Evolutionary conservation across 2,888 invertebrate genomes (phyloP).

Genomic region (Lycaena phlaeas): DNA sequence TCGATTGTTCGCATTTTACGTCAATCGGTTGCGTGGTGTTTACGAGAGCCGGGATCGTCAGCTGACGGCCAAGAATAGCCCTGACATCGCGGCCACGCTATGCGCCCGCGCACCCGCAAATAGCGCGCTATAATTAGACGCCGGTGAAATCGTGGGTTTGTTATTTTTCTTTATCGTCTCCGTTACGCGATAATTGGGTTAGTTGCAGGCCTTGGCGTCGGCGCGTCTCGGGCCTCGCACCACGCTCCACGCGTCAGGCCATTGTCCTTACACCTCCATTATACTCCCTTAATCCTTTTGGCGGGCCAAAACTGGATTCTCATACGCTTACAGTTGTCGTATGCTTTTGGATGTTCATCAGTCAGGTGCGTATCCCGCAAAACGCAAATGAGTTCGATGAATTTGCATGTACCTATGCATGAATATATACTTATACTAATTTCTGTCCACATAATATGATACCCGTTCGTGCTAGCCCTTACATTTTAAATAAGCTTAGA

Average conservation of each 20-base stretch:
- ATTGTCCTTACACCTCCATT: conserved; percentile 36
- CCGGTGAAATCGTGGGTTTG: conserved; percentile 73
- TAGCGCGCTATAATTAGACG: conserved; percentile 69
- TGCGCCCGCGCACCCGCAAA: conserved; percentile 71
- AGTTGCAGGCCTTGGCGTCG: conserved; percentile 68
- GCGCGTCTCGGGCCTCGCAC: conserved; percentile 51
- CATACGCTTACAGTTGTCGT: too few species aligned
- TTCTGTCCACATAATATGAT: too few species aligned
- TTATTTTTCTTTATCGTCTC: conserved; percentile 73
- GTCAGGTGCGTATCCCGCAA: too few species aligned
- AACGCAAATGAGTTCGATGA: too few species aligned
- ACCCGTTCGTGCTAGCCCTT: too few species aligned
- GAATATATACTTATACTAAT: too few species aligned
- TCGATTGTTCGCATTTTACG: conserved; percentile 71
- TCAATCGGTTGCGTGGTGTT: conserved; percentile 70
- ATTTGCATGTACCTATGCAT: too few species aligned
- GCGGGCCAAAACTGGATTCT: not conserved
- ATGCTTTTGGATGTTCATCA: too few species aligned
- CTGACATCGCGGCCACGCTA: conserved; percentile 71
- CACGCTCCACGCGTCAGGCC: conserved; percentile 27
- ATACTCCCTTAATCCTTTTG: conserved; percentile 5
- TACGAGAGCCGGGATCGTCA: conserved; percentile 63
- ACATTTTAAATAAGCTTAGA: too few species aligned
- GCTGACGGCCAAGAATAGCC: conserved; percentile 71
- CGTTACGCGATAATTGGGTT: conserved; percentile 73